These are phyloP conservation scores for Psophia crepitans DNA, from an alignment of 2,113 vertebrate species.

Conservation along the genomic window DNA sequence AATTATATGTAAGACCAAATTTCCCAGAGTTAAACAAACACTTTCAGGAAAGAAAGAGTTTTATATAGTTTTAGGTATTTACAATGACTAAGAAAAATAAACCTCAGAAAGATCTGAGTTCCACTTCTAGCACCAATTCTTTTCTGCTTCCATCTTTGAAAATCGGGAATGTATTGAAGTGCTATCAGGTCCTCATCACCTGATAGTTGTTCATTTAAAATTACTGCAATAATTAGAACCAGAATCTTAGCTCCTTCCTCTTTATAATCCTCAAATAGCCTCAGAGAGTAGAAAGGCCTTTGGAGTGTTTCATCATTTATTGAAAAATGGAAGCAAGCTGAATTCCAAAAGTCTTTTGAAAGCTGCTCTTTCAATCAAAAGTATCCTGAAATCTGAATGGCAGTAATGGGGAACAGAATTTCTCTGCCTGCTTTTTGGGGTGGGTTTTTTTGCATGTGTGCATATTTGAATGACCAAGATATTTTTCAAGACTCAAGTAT, in stretches of 20 bases:
- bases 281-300: slow-evolving; percentile 8
- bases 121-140: background rate
- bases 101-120: background rate
- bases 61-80: background rate
- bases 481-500: background rate
- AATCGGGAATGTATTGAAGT: background rate
- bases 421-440: background rate
- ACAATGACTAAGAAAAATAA: background rate
- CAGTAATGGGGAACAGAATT: background rate
- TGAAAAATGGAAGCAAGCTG: slow-evolving; percentile 13
- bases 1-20: background rate
- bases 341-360: background rate
- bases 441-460: background rate
- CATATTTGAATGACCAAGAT: background rate
- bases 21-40: background rate
- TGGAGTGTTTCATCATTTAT: background rate
- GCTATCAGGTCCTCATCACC: background rate
- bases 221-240: slow-evolving; percentile 30
- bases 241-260: background rate
- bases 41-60: background rate
- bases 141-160: background rate
- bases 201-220: background rate
- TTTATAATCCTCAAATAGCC: background rate
- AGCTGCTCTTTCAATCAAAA: background rate
- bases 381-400: background rate